Base-by-base conservation (phyloP, 2,888 invertebrate genomes). In the Cosmorhoe ocellata region DNA sequence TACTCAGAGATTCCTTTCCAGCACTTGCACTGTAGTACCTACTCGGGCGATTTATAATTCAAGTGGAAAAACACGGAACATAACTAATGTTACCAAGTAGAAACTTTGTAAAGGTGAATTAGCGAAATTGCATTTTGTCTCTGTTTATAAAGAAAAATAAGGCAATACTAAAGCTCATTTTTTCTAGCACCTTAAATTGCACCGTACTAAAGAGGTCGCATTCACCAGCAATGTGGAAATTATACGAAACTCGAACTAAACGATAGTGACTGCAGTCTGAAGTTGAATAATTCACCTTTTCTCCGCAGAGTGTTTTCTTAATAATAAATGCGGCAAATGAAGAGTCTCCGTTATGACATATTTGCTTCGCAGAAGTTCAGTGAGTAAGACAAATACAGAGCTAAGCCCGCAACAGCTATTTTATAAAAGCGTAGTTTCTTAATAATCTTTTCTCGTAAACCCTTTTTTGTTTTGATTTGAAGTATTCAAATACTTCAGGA, bases 241-340 rank as follows among this genome's bases (percentile, higher is more conserved):
- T 59, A 59, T 56, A 54, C 56, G 51, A 58, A 60, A 66, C 64
- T 65, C 64, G 44, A 64, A 69, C 64, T 66, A 69, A 70, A 74
- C 74, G 69, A 72, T 62, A 63, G 67, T 63, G 67, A 59, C 58
- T 61, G 62, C 56, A 57, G 64, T 68, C 61, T 44, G 42, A 60
- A 53, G 51, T 65, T 74, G 71, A 76, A 76, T 76, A 63, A 76
- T 76, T 74, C 67, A 76, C 67, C 54, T 64, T 53, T 59, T 61
- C 61, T 54, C 58, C 63, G 58, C 69, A 56, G 43, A 61, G 67
- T 71, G 65, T 56, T 68, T 71, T 66, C 70, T 67, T 71, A 63
- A 69, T 72, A 74, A 68, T 61, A 69, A 67, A 63, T 58, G 44
- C 54, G 38, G 49, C 49, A 50, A 56, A 59, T 12, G 50, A 57